Conservation (phyloP, 1,140 invertebrate species). For the Pseudomyrmex gracilis region DNA sequence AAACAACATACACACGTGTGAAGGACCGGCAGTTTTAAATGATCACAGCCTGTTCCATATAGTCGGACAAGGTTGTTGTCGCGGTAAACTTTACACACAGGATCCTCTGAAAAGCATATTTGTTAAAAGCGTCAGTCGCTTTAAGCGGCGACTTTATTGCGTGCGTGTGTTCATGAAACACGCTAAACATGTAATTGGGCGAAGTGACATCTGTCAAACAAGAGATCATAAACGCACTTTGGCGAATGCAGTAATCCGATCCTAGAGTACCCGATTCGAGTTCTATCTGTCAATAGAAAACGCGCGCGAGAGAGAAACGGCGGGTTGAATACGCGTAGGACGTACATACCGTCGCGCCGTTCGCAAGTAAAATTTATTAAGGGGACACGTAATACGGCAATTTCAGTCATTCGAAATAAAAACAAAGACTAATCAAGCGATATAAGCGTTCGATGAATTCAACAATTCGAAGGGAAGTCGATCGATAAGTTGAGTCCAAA, state of each 20-base stretch:
- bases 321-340: background rate
- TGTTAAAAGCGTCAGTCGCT: slow-evolving; percentile 71
- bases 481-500: background rate
- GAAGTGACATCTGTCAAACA: background rate
- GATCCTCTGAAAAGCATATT: slow-evolving; percentile 63
- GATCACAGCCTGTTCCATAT: slow-evolving; percentile 68
- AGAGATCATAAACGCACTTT: slow-evolving; percentile 57
- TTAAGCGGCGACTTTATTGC: slow-evolving; percentile 20
- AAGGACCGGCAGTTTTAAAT: slow-evolving; percentile 64
- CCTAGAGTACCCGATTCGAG: background rate
- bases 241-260: slow-evolving; percentile 47
- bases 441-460: slow-evolving; percentile 3
- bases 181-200: slow-evolving; percentile 13
- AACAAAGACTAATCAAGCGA: background rate
- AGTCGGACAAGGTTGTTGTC: slow-evolving; percentile 72
- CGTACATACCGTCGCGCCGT: background rate
- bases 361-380: slow-evolving; percentile 8
- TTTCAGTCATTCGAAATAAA: background rate
- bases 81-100: slow-evolving; percentile 60
- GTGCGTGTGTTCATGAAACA: slow-evolving; percentile 24
- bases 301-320: background rate
- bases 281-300: slow-evolving; percentile 56
- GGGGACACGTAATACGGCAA: background rate
- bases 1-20: slow-evolving; percentile 25
- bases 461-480: background rate